A percentile compares a stretch with the other conserved stretches of the same genome.
Evolutionary conservation across 1,140 invertebrate species (phyloP).

Genomic region (Meloidogyne hapla): DNA sequence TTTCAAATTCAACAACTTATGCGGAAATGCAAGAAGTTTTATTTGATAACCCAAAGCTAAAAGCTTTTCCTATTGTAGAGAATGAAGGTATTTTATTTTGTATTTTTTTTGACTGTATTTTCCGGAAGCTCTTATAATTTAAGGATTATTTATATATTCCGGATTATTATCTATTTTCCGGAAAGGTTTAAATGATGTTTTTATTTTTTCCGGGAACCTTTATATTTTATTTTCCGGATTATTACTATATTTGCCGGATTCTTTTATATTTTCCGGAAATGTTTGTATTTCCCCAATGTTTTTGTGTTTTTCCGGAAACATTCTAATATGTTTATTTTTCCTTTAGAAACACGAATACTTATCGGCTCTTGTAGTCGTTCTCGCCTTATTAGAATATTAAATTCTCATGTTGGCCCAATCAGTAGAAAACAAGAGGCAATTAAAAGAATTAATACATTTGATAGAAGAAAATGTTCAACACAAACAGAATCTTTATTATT

Average conservation of each 20-base stretch:
- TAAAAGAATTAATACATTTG: slow-evolving; percentile 20
- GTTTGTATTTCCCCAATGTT: no score
- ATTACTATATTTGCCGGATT: neutral
- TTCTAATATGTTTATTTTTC: neutral
- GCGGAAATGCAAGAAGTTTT: slow-evolving; percentile 50
- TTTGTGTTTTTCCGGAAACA: no score
- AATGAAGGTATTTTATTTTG: slow-evolving; percentile 21
- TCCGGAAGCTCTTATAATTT: neutral
- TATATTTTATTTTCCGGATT: neutral
- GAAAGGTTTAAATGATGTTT: no score
- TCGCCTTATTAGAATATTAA: slow-evolving; percentile 41
- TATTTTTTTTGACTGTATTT: no score
- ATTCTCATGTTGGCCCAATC: slow-evolving; percentile 40
- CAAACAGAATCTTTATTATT: neutral
- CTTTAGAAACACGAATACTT: slow-evolving; percentile 40
- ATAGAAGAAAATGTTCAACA: neutral
- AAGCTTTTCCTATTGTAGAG: slow-evolving; percentile 60
- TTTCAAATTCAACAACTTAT: slow-evolving; percentile 52
- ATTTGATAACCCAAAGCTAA: slow-evolving; percentile 33
- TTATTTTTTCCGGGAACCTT: no score
- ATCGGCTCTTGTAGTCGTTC: slow-evolving; percentile 54
- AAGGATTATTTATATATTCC: neutral
- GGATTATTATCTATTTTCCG: no score
- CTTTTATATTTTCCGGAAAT: no score
- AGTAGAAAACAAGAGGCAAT: slow-evolving; percentile 47